phyloP scores from a whole-genome alignment of 1,140 invertebrate genomes.

The Cataglyphis hispanica region DNA sequence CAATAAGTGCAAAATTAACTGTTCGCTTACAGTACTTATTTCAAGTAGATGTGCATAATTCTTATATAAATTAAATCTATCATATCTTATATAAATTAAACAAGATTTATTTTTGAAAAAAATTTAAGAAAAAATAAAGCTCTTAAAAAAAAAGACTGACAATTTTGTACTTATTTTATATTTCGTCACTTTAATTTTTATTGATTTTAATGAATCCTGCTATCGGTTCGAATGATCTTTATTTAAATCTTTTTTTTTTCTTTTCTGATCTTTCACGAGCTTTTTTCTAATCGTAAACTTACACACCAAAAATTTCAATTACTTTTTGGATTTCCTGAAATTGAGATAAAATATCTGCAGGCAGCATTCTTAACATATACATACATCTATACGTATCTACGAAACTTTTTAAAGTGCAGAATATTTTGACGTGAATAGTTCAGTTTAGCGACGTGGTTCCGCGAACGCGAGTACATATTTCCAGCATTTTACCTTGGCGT shows the following conservation, averaged over 20 bases:
- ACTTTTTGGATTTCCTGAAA: background rate
- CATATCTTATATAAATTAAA: background rate
- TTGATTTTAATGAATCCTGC: too few species aligned
- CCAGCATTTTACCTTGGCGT: conserved; percentile 7
- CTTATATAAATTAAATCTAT: too few species aligned
- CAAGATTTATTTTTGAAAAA: background rate
- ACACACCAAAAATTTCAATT: background rate
- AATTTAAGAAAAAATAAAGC: too few species aligned
- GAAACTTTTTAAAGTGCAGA: background rate
- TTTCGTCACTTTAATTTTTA: background rate
- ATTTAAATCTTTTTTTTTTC: too few species aligned
- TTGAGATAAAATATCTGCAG: background rate
- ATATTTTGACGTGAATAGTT: background rate
- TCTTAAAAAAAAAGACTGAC: background rate
- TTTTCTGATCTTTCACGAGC: too few species aligned
- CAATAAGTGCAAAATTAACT: too few species aligned
- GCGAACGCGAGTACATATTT: background rate
- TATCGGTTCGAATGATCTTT: too few species aligned
- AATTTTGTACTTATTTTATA: background rate
- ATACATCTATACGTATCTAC: background rate
- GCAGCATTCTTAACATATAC: background rate
- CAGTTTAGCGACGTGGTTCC: background rate
- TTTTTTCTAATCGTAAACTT: background rate
- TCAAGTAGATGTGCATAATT: too few species aligned
- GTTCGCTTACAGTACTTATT: too few species aligned